Evolutionary conservation across 1,140 invertebrate genomes (phyloP).

Genomic region (Metopolophium dirhodum): DNA sequence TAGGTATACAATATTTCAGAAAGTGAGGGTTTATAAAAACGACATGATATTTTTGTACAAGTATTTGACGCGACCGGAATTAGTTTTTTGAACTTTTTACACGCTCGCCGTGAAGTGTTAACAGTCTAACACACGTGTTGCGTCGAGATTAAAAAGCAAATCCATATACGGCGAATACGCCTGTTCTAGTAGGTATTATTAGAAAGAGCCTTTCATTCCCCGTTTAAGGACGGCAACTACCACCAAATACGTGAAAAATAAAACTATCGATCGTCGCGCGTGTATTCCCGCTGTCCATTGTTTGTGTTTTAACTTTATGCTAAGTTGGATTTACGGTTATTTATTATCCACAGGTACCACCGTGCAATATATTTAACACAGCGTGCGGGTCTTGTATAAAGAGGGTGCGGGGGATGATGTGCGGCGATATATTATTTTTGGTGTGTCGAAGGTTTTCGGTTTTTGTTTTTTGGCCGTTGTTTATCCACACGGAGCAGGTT

Average conservation of each 20-base stretch:
- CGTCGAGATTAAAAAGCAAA: not conserved
- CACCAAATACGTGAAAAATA: not conserved
- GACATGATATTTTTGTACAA: not conserved
- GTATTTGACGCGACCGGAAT: not conserved
- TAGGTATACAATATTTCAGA: not conserved
- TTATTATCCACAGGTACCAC: not conserved
- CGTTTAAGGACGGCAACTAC: not conserved
- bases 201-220: not conserved
- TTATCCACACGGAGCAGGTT: not conserved
- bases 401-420: not conserved
- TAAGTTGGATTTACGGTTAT: not conserved
- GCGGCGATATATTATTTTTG: not conserved
- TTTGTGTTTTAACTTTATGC: slow-evolving; percentile 22
- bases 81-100: not conserved
- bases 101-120: not conserved
- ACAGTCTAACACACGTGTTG: not conserved
- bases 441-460: not conserved
- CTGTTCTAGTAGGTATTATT: not conserved
- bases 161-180: not conserved
- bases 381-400: not conserved
- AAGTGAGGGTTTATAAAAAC: not conserved
- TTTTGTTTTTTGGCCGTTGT: not conserved
- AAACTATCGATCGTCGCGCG: not conserved
- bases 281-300: not conserved
- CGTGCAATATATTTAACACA: not conserved